These are phyloP conservation scores for Gallinago stenura DNA, from an alignment of 2,797 vertebrate species.

Conservation along the genomic window DNA sequence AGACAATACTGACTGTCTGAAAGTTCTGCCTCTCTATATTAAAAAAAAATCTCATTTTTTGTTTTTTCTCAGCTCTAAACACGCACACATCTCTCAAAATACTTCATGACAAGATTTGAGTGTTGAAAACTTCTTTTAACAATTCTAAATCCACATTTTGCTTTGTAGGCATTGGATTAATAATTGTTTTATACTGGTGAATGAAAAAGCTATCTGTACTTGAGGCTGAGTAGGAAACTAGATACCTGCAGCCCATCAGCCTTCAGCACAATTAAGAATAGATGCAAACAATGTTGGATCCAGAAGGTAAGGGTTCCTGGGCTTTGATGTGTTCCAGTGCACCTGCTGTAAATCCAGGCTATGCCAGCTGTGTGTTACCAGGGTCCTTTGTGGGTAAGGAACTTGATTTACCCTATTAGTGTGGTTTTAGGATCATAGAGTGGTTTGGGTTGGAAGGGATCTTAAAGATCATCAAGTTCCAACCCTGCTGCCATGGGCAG, in stretches of 20 bases:
- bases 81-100: background rate
- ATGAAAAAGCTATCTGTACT: background rate
- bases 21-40: background rate
- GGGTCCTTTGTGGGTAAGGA: background rate
- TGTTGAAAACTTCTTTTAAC: background rate
- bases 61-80: background rate
- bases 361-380: background rate
- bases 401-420: background rate
- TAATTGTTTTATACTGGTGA: background rate
- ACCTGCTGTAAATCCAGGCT: background rate
- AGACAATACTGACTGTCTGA: background rate
- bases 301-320: background rate
- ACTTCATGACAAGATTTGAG: background rate
- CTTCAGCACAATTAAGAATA: too few relatives aligned
- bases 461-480: too few relatives aligned
- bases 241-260: background rate
- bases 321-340: background rate
- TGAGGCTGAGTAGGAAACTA: background rate
- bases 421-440: background rate
- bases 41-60: background rate
- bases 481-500: too few relatives aligned
- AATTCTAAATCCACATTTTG: background rate
- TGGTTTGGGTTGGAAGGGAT: too few relatives aligned
- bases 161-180: background rate
- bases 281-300: background rate